Percentiles rank a stretch among this genome's conserved stretches.
Conservation (phyloP, 2,113 vertebrate species). For the Hippocampus mohnikei region DNA sequence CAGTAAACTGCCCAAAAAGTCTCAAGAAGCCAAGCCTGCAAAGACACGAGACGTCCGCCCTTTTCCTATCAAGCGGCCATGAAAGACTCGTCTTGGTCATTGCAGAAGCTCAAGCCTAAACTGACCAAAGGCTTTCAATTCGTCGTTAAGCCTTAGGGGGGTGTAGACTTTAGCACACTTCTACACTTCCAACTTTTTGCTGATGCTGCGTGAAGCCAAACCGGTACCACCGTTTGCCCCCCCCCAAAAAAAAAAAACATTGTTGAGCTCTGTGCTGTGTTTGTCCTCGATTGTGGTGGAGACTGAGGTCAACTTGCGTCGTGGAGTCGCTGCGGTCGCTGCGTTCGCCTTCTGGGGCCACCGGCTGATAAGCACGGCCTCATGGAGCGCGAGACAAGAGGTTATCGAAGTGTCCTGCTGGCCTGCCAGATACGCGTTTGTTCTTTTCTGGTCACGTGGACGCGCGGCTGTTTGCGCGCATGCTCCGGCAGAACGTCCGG, state of each 20-base stretch:
- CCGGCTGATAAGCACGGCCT: background rate
- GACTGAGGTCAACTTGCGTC: background rate
- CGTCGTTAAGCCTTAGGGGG: too few relatives aligned
- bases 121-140: too few relatives aligned
- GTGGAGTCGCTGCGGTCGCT: background rate
- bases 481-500: background rate
- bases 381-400: background rate
- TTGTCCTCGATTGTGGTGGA: background rate
- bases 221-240: background rate
- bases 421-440: background rate
- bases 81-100: too few relatives aligned
- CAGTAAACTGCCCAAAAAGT: too few relatives aligned
- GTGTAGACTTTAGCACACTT: too few relatives aligned
- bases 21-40: too few relatives aligned
- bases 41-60: too few relatives aligned
- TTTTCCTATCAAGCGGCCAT: too few relatives aligned
- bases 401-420: background rate
- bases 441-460: background rate
- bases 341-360: background rate
- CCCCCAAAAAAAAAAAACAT: too few relatives aligned
- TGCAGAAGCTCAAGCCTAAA: too few relatives aligned
- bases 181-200: too few relatives aligned
- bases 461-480: background rate
- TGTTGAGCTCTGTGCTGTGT: background rate
- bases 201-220: background rate